Evolutionary conservation across 2,888 invertebrate genomes (phyloP).

Genomic region (Drosophila fungiperda): DNA sequence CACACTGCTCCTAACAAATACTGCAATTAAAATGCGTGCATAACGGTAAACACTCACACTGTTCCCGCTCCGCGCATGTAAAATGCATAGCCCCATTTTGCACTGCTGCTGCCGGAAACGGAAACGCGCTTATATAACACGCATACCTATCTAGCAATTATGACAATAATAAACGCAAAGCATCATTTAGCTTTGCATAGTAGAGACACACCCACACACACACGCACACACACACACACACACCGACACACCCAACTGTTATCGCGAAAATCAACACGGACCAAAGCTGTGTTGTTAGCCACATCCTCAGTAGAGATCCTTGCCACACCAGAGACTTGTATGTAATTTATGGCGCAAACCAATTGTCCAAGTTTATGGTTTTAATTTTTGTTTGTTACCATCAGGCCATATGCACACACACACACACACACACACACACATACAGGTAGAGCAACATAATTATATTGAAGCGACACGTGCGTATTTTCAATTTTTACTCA

Average conservation of each 20-base stretch:
- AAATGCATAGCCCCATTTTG: slow-evolving; percentile 43
- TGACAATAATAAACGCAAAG: slow-evolving; percentile 16
- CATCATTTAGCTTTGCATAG: slow-evolving; percentile 46
- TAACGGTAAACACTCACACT: slow-evolving; percentile 40
- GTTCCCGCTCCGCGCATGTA: background rate
- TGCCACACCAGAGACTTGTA: slow-evolving; percentile 13
- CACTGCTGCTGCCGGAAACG: slow-evolving; percentile 46
- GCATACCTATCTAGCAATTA: slow-evolving; percentile 54
- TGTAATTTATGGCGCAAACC: slow-evolving; percentile 53
- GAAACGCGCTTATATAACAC: slow-evolving; percentile 60
- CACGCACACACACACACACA: background rate
- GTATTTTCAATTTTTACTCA: slow-evolving; percentile 78
- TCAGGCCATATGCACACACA: slow-evolving; percentile 13
- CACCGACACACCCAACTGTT: background rate
- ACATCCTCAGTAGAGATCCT: slow-evolving; percentile 2
- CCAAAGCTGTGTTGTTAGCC: background rate
- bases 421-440: slow-evolving; percentile 16
- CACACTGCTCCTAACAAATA: slow-evolving; percentile 16
- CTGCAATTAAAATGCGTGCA: slow-evolving; percentile 53
- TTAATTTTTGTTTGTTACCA: slow-evolving; percentile 55
- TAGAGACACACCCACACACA: background rate
- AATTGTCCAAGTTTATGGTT: slow-evolving; percentile 72
- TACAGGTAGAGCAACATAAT: slow-evolving; percentile 17
- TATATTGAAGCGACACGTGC: slow-evolving; percentile 61
- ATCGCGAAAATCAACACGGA: slow-evolving; percentile 1